Base-by-base conservation (phyloP, 37 sponge, comb jelly and placozoan species). In the Axinella damicornis region DNA sequence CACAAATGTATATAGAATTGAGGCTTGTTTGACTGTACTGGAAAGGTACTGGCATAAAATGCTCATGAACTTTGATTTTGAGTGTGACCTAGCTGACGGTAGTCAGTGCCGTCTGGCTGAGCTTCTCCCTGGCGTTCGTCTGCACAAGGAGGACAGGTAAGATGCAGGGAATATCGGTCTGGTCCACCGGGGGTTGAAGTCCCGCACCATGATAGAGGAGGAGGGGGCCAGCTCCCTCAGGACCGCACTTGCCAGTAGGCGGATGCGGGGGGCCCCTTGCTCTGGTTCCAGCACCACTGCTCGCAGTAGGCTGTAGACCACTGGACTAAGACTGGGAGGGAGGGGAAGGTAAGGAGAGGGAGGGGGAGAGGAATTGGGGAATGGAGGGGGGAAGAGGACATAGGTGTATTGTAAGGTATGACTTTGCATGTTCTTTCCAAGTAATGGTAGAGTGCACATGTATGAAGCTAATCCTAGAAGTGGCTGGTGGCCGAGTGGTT, bases 151-250 rank as follows among this genome's bases (percentile, higher is more conserved):
- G 72, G 41, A 90, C 77, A 0, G 90, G 87, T 13, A 94, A 68
- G 27, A 94, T 53, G 76, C 71, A 90, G 18, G 82, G 90, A 16
- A 89, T 57, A 53, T 86, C 77, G 30, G 40, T 67, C 60, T 39
- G 30, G 58, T 94, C 94, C 19, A 90, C 87, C 0, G 94, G 94
- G 90, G 87, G 58, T 64, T 59, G 62, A 94, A 90, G 77, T 75
- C 78, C 30, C 62, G 76, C 22, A 79, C 53, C 41, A 91, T 14
- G 4, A 85, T 76, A 28, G 74, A 59, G 22, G 73, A 36, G 34
- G 71, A 73, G 18, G 94, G 94, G 17, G 87, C 58, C 57, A 94
- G 67, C 64, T 94, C 94, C 14, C 79, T 54, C 38, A 94, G 76
- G 19, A 94, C 78, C 46, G 76, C 74, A 27, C 76, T 69, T 24